A percentile compares a stretch with the other conserved stretches of the same genome.
Evolutionary conservation across 2,797 vertebrate species (phyloP).

Genomic region (Ptychadena robeensis): DNA sequence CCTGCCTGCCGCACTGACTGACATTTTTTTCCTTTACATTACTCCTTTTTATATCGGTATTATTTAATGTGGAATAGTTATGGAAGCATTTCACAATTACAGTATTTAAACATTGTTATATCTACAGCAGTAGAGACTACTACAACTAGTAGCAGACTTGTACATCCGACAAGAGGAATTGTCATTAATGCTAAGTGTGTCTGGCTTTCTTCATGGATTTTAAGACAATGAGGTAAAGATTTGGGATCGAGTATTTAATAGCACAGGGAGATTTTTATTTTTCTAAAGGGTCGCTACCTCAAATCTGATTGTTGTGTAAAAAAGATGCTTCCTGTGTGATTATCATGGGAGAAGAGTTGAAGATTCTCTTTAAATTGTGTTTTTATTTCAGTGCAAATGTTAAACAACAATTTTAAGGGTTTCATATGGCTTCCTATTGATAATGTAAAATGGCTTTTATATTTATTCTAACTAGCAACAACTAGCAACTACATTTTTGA

Average conservation of each 20-base stretch:
- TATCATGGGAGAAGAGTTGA: background rate
- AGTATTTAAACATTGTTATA: too few species aligned
- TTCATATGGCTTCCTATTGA: too few species aligned
- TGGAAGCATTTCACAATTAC: too few species aligned
- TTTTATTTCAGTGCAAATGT: background rate
- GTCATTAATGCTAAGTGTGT: constrained; percentile 12
- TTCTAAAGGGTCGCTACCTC: constrained; percentile 17
- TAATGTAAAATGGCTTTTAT: too few species aligned
- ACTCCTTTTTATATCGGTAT: too few species aligned
- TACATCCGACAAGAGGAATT: constrained; percentile 27
- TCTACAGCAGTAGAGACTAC: constrained; percentile 1
- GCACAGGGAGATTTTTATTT: constrained; percentile 2
- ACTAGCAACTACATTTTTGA: too few species aligned
- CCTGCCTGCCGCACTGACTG: too few species aligned
- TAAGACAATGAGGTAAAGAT: constrained; percentile 13
- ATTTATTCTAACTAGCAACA: too few species aligned
- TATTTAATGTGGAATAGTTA: too few species aligned
- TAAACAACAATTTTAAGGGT: too few species aligned
- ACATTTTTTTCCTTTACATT: too few species aligned
- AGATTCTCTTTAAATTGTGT: constrained; percentile 5
- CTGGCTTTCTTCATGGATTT: constrained; percentile 32
- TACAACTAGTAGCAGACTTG: constrained; percentile 3
- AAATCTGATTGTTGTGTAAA: constrained; percentile 17
- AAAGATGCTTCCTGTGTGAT: constrained; percentile 22
- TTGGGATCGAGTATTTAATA: constrained; percentile 17